phyloP scores from a whole-genome alignment of 2,113 vertebrate species.

The Phyllostomus discolor region DNA sequence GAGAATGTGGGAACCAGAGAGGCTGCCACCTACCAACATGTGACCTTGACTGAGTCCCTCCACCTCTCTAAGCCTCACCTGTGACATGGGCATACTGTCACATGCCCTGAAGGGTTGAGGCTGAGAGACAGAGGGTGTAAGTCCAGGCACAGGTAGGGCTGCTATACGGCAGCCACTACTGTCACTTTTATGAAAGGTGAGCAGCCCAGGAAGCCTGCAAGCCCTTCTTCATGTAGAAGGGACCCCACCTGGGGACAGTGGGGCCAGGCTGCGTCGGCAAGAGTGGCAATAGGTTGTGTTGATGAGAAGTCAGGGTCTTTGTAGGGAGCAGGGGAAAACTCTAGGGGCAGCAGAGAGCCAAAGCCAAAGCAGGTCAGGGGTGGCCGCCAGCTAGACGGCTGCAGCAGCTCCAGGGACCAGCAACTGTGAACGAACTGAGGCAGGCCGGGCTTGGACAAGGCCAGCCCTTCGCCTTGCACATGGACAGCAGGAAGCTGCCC shows the following conservation, averaged over 20 bases:
- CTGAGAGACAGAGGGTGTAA: not conserved
- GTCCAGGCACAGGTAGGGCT: not conserved
- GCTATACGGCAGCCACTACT: not conserved
- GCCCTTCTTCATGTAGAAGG: not conserved
- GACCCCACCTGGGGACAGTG: not conserved
- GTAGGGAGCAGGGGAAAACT: not conserved
- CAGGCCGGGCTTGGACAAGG: not conserved
- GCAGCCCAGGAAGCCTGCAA: not conserved
- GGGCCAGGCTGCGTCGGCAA: not conserved
- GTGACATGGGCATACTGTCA: not conserved
- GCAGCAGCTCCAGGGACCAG: not conserved
- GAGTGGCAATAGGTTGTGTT: not conserved
- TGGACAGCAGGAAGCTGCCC: not conserved
- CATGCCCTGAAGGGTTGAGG: not conserved
- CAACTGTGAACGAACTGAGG: not conserved
- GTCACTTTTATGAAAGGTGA: not conserved
- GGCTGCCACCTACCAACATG: not conserved
- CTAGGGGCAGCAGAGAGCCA: not conserved
- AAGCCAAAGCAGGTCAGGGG: not conserved
- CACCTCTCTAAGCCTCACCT: not conserved
- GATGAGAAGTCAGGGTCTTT: not conserved
- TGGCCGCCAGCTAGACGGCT: not conserved
- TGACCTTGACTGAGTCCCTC: not conserved
- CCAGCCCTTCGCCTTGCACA: not conserved
- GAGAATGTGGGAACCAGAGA: not conserved